These are phyloP conservation scores for Zalophus californianus DNA, from an alignment of 2,797 vertebrate genomes.

Conservation along the genomic window DNA sequence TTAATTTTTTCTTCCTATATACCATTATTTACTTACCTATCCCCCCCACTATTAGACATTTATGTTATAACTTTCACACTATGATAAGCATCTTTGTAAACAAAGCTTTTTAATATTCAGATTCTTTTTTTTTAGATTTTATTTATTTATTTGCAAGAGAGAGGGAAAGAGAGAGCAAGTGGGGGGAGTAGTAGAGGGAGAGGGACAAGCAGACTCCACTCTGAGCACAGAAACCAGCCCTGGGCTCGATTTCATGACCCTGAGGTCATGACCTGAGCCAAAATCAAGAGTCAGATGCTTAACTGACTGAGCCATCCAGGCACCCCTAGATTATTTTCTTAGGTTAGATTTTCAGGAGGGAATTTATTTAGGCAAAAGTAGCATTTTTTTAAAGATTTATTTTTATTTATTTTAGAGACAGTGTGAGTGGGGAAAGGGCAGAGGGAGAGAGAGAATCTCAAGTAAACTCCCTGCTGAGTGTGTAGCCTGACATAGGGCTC, in stretches of 20 bases:
- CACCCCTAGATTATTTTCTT: slow-evolving; percentile 1
- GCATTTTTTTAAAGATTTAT: not conserved
- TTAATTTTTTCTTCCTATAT: slow-evolving; percentile 31
- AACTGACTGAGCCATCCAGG: not conserved
- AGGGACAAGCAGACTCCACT: not conserved
- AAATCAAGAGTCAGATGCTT: no score
- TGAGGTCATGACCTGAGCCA: no score
- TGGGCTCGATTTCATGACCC: no score
- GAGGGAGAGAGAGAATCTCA: not conserved
- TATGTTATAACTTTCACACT: slow-evolving; percentile 22
- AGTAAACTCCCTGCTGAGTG: not conserved
- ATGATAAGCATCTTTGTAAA: slow-evolving; percentile 27
- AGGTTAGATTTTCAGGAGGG: slow-evolving; percentile 4
- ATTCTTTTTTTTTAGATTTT: not conserved
- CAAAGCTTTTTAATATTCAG: not conserved
- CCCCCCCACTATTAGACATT: not conserved
- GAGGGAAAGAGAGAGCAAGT: not conserved
- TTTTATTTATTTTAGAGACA: not conserved
- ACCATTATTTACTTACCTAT: slow-evolving; percentile 31
- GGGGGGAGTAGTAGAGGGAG: not conserved
- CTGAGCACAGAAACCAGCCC: not conserved
- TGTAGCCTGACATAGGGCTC: no score
- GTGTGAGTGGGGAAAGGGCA: not conserved
- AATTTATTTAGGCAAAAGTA: slow-evolving; percentile 26
- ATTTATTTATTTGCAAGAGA: not conserved